Conservation (phyloP, 2,797 vertebrate species). For the Decapterus maruadsi region DNA sequence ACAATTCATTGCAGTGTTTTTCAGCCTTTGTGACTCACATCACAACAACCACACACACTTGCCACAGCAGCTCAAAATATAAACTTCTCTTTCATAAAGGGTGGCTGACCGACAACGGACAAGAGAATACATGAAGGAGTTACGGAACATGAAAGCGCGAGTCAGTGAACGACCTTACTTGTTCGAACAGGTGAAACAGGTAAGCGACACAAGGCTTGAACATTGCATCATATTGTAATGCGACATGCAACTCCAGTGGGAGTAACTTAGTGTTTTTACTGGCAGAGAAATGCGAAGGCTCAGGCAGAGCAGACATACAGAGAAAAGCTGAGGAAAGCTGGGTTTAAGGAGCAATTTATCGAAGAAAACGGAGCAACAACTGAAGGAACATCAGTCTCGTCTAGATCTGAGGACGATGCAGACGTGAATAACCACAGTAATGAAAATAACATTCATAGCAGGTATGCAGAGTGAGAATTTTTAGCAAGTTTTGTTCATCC, state of each 20-base stretch:
- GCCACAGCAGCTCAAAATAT: constrained; percentile 37
- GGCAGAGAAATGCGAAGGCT: constrained; percentile 86
- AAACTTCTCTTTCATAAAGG: constrained; percentile 81
- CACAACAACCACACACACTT: constrained; percentile 40
- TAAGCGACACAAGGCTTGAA: constrained; percentile 66
- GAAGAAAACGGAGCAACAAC: constrained; percentile 82
- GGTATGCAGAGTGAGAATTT: constrained; percentile 77
- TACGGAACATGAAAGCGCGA: constrained; percentile 91
- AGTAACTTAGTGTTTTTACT: constrained; percentile 42
- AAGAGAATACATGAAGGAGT: constrained; percentile 91
- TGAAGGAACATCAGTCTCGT: constrained; percentile 35
- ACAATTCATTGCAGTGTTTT: constrained; percentile 18
- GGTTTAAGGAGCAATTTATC: constrained; percentile 92
- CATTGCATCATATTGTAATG: neutral
- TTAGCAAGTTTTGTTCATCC: constrained; percentile 55
- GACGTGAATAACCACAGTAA: constrained; percentile 55
- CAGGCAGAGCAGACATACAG: constrained; percentile 88
- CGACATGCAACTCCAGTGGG: neutral
- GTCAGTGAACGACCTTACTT: constrained; percentile 91
- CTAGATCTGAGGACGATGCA: constrained; percentile 49
- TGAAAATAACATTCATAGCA: constrained; percentile 65
- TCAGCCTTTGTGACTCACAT: constrained; percentile 43
- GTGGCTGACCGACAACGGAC: constrained; percentile 88
- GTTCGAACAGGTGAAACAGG: constrained; percentile 94
- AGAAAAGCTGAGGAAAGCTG: constrained; percentile 86